Evolutionary conservation across 1,140 invertebrate species (phyloP).

Genomic region (Cydia pomonella): DNA sequence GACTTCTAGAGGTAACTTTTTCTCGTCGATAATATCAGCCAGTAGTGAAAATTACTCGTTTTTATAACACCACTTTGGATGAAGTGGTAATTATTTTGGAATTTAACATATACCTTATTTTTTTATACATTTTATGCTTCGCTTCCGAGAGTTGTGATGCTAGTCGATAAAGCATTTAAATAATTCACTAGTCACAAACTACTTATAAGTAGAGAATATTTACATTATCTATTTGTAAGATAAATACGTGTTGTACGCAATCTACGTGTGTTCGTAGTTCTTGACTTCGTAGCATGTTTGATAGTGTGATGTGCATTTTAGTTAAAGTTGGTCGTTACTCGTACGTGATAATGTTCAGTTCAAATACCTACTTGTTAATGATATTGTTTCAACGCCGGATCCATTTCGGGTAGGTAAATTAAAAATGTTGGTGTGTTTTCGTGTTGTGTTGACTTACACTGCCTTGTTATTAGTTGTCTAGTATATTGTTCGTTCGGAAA

Average conservation of each 20-base stretch:
- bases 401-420: conserved; percentile 10
- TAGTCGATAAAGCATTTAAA: conserved; percentile 46
- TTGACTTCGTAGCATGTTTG: conserved; percentile 36
- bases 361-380: conserved; percentile 19
- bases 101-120: conserved; percentile 43
- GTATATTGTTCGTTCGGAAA: neutral
- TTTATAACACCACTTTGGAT: conserved; percentile 17
- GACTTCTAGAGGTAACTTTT: neutral
- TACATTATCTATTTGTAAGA: conserved; percentile 35
- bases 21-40: conserved; percentile 44
- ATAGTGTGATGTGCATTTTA: conserved; percentile 34
- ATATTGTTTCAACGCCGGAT: neutral
- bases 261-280: conserved; percentile 22
- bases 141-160: conserved; percentile 45
- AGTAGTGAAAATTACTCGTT: conserved; percentile 42
- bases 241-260: conserved; percentile 30
- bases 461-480: conserved; percentile 31
- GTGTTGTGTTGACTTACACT: conserved; percentile 27
- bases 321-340: conserved; percentile 6
- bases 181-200: conserved; percentile 34
- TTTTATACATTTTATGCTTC: conserved; percentile 47
- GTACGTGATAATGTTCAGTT: conserved; percentile 13
- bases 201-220: conserved; percentile 35
- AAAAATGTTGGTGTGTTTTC: conserved; percentile 23
- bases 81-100: conserved; percentile 39